A percentile compares a stretch with the other conserved stretches of the same genome.
phyloP scores from a whole-genome alignment of 1,140 invertebrate genomes.

The Aphelenchoides fujianensis region DNA sequence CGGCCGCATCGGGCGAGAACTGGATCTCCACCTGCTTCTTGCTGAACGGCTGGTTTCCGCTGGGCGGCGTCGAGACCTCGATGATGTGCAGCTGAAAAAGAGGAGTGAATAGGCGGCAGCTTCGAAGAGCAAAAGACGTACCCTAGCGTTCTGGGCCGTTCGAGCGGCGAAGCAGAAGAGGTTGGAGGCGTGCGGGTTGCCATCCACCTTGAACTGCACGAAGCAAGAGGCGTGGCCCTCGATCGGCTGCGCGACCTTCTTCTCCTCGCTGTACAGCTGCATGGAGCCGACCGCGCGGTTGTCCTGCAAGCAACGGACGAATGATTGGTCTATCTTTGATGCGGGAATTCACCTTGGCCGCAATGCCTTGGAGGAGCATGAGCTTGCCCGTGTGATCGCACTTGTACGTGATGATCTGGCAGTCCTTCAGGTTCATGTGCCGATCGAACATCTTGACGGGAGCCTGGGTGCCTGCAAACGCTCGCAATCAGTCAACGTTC shows the following conservation, averaged over 20 bases:
- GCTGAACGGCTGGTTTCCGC: conserved; percentile 91
- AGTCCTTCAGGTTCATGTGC: conserved; percentile 86
- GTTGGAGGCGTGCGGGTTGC: conserved; percentile 88
- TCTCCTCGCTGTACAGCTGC: conserved; percentile 98
- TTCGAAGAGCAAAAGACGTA: background rate
- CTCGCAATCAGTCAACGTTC: background rate
- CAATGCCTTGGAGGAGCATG: conserved; percentile 92
- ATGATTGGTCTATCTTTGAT: too few species aligned
- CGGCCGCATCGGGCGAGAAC: conserved; percentile 96
- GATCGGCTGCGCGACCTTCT: conserved; percentile 96
- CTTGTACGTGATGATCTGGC: conserved; percentile 98
- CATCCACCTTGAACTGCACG: conserved; percentile 91
- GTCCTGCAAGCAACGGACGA: too few species aligned
- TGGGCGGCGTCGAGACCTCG: conserved; percentile 88
- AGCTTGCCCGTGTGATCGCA: conserved; percentile 93
- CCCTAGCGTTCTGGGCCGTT: conserved; percentile 65
- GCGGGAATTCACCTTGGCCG: too few species aligned
- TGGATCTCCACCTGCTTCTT: conserved; percentile 99
- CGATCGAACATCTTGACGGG: conserved; percentile 97
- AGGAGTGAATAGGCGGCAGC: conserved; percentile 25
- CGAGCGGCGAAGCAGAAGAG: conserved; percentile 95
- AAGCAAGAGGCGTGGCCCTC: conserved; percentile 98
- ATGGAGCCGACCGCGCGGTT: conserved; percentile 95
- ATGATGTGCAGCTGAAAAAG: conserved; percentile 81
- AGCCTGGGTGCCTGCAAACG: conserved; percentile 33